A percentile compares a stretch with the other conserved stretches of the same genome.
Evolutionary conservation across 2,888 invertebrate genomes (phyloP).

Genomic region (Exephanes ischioxanthus): DNA sequence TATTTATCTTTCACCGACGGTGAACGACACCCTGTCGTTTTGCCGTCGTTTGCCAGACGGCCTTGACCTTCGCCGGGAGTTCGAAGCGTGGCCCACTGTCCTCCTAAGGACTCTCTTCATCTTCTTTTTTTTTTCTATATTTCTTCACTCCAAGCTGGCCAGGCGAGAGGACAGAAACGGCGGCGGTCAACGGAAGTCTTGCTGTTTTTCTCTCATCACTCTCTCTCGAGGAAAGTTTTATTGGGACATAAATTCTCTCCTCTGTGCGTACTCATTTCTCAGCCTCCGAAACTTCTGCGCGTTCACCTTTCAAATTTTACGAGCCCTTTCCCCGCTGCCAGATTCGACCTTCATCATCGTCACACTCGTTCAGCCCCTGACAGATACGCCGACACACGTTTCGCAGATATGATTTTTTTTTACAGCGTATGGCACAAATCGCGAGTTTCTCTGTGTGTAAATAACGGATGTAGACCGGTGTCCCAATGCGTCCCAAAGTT

Average conservation of each 20-base stretch:
- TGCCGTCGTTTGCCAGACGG: conserved; percentile 30
- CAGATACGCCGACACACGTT: neutral
- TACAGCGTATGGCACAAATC: neutral
- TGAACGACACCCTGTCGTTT: conserved; percentile 20
- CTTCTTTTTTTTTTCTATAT: conserved; percentile 5
- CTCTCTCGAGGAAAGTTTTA: conserved; percentile 64
- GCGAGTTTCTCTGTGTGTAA: neutral
- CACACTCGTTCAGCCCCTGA: neutral
- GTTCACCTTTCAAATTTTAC: conserved; percentile 31
- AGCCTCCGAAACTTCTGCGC: conserved; percentile 1
- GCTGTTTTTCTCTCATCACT: conserved; percentile 50
- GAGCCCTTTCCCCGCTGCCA: conserved; percentile 47
- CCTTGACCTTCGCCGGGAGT: conserved; percentile 59
- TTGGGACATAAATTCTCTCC: conserved; percentile 70
- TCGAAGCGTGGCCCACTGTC: conserved; percentile 58
- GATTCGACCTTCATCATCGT: conserved; percentile 14
- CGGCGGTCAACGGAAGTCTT: conserved; percentile 58
- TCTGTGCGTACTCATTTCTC: conserved; percentile 19
- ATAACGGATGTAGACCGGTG: neutral
- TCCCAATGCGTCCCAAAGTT: neutral
- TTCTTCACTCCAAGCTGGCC: neutral
- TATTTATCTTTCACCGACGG: conserved; percentile 25
- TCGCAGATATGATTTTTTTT: neutral
- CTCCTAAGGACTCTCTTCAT: conserved; percentile 39
- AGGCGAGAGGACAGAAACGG: conserved; percentile 23